Evolutionary conservation across 2,888 invertebrate genomes (phyloP).

Genomic region (Hecatera dysodea): DNA sequence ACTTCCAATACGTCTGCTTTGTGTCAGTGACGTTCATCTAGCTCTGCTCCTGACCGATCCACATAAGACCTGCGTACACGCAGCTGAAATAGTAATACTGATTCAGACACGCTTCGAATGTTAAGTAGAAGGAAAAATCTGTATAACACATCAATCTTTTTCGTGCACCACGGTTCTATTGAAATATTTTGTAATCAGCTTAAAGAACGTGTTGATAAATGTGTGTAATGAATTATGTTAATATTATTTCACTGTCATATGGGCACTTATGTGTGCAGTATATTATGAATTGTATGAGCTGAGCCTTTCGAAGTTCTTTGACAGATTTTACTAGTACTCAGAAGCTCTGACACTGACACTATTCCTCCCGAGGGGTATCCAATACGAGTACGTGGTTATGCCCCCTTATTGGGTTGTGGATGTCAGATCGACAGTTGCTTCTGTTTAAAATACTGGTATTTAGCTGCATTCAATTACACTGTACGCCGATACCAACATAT

Average conservation of each 20-base stretch:
- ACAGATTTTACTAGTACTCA: no score
- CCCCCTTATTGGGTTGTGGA: no score
- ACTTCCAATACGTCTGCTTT: conserved; percentile 15
- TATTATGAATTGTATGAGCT: no score
- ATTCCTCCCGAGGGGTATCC: no score
- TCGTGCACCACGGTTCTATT: conserved; percentile 19
- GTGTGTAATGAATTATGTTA: conserved; percentile 13
- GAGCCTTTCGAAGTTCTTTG: no score
- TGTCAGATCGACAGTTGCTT: no score
- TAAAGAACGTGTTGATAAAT: conserved; percentile 30
- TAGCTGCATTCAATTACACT: no score
- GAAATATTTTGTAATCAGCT: conserved; percentile 45
- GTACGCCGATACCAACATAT: no score
- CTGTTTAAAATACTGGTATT: no score
- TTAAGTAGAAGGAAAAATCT: conserved; percentile 50
- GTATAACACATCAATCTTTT: conserved; percentile 39
- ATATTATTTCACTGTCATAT: conserved; percentile 15
- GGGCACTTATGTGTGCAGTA: background rate
- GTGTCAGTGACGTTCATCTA: conserved; percentile 12
- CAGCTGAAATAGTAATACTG: conserved; percentile 51
- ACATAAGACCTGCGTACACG: conserved; percentile 49
- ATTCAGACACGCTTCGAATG: conserved; percentile 25
- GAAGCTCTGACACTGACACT: no score
- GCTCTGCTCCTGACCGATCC: conserved; percentile 25
- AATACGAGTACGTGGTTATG: no score